phyloP scores from a whole-genome alignment of 2,797 vertebrate species.

The Diplodus puntazzo region DNA sequence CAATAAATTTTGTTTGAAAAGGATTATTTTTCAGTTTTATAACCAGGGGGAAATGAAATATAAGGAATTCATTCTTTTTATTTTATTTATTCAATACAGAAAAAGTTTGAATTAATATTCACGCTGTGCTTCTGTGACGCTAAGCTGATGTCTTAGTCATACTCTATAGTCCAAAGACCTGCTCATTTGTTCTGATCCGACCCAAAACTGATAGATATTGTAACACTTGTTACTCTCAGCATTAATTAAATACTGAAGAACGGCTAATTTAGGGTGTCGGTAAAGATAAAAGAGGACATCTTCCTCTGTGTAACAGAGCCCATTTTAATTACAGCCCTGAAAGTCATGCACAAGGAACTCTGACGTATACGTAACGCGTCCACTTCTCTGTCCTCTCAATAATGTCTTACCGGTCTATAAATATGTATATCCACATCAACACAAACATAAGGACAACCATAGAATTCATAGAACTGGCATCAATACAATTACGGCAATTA shows the following conservation, averaged over 20 bases:
- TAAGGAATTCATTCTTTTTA: not conserved
- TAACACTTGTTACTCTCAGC: not conserved
- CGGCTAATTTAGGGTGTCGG: not conserved
- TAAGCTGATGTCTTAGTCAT: not conserved
- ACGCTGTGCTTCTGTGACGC: not conserved
- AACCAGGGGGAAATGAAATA: not conserved
- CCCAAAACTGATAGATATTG: not conserved
- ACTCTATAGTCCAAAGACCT: not conserved
- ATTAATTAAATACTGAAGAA: not conserved
- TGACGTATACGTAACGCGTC: not conserved
- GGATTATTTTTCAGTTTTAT: not conserved
- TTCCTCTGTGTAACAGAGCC: not conserved
- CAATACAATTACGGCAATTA: no score
- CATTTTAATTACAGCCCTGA: not conserved
- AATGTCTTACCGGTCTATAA: not conserved
- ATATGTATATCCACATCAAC: not conserved
- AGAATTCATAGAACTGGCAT: no score
- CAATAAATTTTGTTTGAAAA: not conserved
- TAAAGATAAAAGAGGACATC: not conserved
- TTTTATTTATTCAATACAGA: no score
- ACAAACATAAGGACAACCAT: not conserved
- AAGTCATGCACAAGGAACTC: not conserved
- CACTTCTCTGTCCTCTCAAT: not conserved
- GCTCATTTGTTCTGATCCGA: not conserved
- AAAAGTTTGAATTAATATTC: constrained; percentile 12